Conservation (phyloP, 2,113 vertebrate genomes). For the Amblyopsis rosae region DNA sequence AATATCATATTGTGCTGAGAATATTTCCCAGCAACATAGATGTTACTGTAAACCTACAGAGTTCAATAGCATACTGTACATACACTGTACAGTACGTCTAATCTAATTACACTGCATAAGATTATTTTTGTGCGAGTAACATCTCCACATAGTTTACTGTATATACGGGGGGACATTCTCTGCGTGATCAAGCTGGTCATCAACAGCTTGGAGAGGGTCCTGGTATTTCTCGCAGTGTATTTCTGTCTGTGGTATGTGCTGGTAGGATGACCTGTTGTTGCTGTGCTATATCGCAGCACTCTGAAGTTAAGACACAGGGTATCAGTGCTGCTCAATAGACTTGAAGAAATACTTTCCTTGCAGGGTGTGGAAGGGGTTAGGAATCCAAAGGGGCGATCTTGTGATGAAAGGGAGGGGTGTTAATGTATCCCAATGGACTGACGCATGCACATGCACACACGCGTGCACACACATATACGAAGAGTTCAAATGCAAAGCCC, state of each 20-base stretch:
- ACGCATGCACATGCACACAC: background rate
- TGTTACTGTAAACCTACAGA: too few species aligned
- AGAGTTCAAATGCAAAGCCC: too few species aligned
- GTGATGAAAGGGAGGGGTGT: conserved; percentile 32
- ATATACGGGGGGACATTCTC: too few species aligned
- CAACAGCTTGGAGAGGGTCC: conserved; percentile 1
- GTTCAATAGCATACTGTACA: too few species aligned
- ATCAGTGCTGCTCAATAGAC: conserved; percentile 10
- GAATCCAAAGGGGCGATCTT: conserved; percentile 41
- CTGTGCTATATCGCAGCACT: conserved; percentile 4
- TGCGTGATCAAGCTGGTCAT: background rate
- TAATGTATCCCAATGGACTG: conserved; percentile 10
- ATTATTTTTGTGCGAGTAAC: too few species aligned
- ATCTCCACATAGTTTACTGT: too few species aligned
- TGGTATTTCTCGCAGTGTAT: conserved; percentile 10
- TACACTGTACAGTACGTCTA: too few species aligned
- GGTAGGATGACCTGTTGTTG: conserved; percentile 12
- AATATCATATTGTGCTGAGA: too few species aligned
- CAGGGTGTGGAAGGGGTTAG: conserved; percentile 24
- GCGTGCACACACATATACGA: background rate
- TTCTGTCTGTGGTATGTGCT: conserved; percentile 5
- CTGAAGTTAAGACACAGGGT: background rate
- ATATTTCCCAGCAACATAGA: too few species aligned
- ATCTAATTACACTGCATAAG: too few species aligned
- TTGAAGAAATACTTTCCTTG: conserved; percentile 41